Evolutionary conservation across 2,797 vertebrate genomes (phyloP), one percentile per base, ranked within the genome.

Genomic region (Salarias fasciatus): DNA sequence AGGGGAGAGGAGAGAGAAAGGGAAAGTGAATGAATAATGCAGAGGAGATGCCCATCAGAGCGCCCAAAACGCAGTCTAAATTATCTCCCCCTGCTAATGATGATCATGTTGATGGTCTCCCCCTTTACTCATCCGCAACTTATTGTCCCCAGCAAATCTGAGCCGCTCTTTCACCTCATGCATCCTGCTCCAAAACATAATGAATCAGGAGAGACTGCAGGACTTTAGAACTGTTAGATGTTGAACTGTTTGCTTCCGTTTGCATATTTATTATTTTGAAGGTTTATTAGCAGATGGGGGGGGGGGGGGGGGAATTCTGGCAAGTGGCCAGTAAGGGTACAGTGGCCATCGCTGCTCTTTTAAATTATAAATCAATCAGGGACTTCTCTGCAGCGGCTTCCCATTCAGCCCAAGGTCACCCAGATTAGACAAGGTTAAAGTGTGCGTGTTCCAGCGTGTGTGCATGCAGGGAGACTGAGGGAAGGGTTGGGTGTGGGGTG

Each of bases 331-430:
- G 35, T 6, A 35, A 9, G 33, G 33, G 6, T 35, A 6, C 33
- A 35, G 33, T 35, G 92, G 91, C 88, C 87, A 55, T 72, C 42
- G 79, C 92, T 89, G 90, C 86, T 86, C 74, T 93, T 95, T 13
- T 93, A 93, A 94, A 96, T 95, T 93, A 94, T 94, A 96, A 97
- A 96, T 96, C 94, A 96, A 94, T 94, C 91, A 83, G 89, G 88
- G 91, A 90, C 93, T 92, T 92, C 93, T 93, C 68, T 36, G 69
- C 50, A 14, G 51, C 63, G 12, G 77, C 73, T 77, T 78, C 70
- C 46, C 57, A 69, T 80, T 78, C 72, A 83, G 66, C 46, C 89
- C 95, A 96, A 97, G 97, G 96, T 96, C 96, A 94, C 92, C 86
- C 91, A 92, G 94, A 97, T 96, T 95, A 95, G 93, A 92, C 94